Percentiles rank a stretch among this genome's conserved stretches.
Conservation (phyloP, 1,140 invertebrate genomes). For the Homalodisca vitripennis region DNA sequence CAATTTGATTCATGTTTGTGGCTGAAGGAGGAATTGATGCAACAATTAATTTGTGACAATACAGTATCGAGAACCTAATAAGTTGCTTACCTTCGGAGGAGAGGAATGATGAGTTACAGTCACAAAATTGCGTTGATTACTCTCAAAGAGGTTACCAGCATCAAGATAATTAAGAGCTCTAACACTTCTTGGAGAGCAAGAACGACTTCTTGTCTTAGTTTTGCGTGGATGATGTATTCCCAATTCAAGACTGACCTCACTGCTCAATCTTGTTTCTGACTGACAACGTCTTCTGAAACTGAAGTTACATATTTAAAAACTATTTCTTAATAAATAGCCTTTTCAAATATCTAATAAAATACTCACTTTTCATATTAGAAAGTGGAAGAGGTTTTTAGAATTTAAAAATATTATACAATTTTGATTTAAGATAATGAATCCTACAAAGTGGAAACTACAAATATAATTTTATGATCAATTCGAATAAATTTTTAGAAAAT, state of each 20-base stretch:
- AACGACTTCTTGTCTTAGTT: neutral
- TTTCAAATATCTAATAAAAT: neutral
- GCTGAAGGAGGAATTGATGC: too few species aligned
- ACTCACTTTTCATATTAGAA: too few species aligned
- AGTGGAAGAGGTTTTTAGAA: too few species aligned
- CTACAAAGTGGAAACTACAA: too few species aligned
- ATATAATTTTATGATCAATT: too few species aligned
- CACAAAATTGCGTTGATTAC: constrained; percentile 4
- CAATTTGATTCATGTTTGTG: too few species aligned
- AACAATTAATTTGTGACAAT: too few species aligned
- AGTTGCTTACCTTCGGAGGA: neutral
- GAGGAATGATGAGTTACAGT: constrained; percentile 2
- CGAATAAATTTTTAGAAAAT: neutral
- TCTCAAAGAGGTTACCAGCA: neutral
- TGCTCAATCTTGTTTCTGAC: neutral
- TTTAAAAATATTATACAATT: too few species aligned
- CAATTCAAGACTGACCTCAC: neutral
- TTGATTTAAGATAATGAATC: too few species aligned
- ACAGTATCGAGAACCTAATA: too few species aligned
- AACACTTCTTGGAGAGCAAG: constrained; percentile 2
- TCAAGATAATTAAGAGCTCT: constrained; percentile 8
- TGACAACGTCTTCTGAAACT: neutral
- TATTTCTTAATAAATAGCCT: neutral
- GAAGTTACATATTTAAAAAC: neutral
- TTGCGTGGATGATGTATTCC: neutral